These are phyloP conservation scores for Ennomos erosarius DNA, from an alignment of 2,888 invertebrate species.

Conservation along the genomic window DNA sequence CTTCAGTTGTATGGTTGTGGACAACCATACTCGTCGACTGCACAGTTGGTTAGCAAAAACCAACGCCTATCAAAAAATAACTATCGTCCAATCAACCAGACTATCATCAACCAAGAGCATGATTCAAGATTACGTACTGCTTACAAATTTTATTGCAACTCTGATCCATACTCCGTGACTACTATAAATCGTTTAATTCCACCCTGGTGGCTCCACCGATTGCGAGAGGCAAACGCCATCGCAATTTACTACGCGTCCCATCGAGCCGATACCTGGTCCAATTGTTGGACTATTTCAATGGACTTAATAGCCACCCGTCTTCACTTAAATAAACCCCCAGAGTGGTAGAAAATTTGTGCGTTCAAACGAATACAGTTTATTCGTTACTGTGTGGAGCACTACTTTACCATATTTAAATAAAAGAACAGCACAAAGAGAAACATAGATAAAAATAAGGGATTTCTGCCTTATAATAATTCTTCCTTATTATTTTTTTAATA, in stretches of 20 bases:
- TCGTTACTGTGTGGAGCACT: not conserved
- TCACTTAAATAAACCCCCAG: slow-evolving; percentile 25
- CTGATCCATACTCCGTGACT: slow-evolving; percentile 69
- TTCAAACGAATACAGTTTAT: not conserved
- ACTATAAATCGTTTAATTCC: slow-evolving; percentile 83
- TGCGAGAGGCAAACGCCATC: slow-evolving; percentile 72
- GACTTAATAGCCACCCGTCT: slow-evolving; percentile 52
- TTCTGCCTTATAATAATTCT: too few species aligned
- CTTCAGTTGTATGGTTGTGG: too few species aligned
- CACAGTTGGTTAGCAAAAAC: too few species aligned
- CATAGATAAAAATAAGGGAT: too few species aligned
- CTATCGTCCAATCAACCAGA: too few species aligned
- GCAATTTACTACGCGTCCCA: slow-evolving; percentile 67
- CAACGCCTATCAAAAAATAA: too few species aligned
- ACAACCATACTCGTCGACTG: too few species aligned
- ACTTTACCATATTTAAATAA: too few species aligned
- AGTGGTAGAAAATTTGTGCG: slow-evolving; percentile 27
- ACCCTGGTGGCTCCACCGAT: slow-evolving; percentile 75
- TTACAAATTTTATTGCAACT: slow-evolving; percentile 47
- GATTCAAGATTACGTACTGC: slow-evolving; percentile 5
- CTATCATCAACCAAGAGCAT: too few species aligned
- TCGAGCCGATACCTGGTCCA: slow-evolving; percentile 56
- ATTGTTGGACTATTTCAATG: slow-evolving; percentile 58
- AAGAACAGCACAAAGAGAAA: too few species aligned
- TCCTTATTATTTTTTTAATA: too few species aligned